Conservation (phyloP, 2,888 invertebrate genomes). For the Dendrolimus pini region DNA sequence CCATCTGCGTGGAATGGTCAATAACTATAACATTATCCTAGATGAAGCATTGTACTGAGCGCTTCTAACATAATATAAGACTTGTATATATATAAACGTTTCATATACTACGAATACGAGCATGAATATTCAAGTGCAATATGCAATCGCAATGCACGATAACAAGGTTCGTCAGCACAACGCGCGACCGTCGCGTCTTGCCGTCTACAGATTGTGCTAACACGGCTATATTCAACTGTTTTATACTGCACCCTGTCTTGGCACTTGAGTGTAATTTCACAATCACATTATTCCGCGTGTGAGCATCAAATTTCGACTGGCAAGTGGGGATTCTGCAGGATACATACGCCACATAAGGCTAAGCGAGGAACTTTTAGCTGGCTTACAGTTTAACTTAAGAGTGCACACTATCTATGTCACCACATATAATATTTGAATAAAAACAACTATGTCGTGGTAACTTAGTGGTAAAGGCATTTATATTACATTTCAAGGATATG, state of each 20-base stretch:
- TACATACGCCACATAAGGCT: not conserved
- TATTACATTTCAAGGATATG: no score
- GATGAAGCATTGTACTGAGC: no score
- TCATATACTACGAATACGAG: constrained; percentile 13
- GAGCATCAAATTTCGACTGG: constrained; percentile 10
- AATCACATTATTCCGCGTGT: constrained; percentile 19
- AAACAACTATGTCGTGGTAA: no score
- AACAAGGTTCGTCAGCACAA: constrained; percentile 73
- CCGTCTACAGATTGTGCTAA: constrained; percentile 41
- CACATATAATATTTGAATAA: no score
- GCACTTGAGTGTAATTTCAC: constrained; percentile 31
- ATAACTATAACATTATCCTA: no score
- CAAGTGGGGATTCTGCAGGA: not conserved
- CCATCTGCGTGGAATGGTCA: no score
- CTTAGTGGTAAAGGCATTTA: no score
- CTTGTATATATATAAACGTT: no score
- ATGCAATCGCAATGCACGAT: constrained; percentile 55
- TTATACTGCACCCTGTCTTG: constrained; percentile 34
- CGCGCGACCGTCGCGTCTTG: constrained; percentile 25
- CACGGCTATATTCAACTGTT: constrained; percentile 31
- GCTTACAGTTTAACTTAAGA: constrained; percentile 13
- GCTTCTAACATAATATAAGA: no score
- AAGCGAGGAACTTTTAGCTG: not conserved
- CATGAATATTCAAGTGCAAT: constrained; percentile 65
- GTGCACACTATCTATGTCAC: constrained; percentile 4